phyloP scores from a whole-genome alignment of 2,888 invertebrate species.

The Caenorhabditis sinica region DNA sequence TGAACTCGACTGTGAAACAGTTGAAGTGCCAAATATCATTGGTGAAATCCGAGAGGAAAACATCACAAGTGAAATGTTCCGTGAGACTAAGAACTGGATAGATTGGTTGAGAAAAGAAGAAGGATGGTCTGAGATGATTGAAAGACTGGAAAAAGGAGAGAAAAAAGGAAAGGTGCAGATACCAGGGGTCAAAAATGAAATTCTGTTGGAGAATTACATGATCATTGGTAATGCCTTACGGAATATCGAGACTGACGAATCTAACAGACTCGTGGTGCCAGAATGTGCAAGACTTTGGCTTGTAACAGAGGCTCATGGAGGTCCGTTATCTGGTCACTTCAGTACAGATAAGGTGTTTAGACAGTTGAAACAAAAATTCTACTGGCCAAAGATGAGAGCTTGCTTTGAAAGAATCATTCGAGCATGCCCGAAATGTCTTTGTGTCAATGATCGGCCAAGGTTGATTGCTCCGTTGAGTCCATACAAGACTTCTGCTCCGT shows the following conservation, averaged over 20 bases:
- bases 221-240: background rate
- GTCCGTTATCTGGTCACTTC: conserved; percentile 12
- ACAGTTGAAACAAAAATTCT: conserved; percentile 22
- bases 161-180: background rate
- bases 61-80: too few relatives aligned
- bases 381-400: conserved; percentile 46
- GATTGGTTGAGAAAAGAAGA: conserved; percentile 22
- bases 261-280: conserved; percentile 41
- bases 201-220: background rate
- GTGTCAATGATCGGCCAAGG: conserved; percentile 9
- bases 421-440: conserved; percentile 33
- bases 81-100: background rate
- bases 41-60: background rate
- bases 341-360: background rate
- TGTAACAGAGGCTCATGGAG: conserved; percentile 33
- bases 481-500: conserved; percentile 1
- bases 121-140: conserved; percentile 19
- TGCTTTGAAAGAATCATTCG: conserved; percentile 27
- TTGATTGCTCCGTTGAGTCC: conserved; percentile 45
- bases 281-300: background rate
- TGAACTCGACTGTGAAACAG: background rate
- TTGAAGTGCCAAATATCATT: background rate
- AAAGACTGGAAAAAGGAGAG: background rate
- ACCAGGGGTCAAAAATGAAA: background rate
- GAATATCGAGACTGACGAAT: background rate